A percentile compares a stretch with the other conserved stretches of the same genome.
Evolutionary conservation across 1,140 invertebrate species (phyloP).

Genomic region (Drosophila nigrodunni): DNA sequence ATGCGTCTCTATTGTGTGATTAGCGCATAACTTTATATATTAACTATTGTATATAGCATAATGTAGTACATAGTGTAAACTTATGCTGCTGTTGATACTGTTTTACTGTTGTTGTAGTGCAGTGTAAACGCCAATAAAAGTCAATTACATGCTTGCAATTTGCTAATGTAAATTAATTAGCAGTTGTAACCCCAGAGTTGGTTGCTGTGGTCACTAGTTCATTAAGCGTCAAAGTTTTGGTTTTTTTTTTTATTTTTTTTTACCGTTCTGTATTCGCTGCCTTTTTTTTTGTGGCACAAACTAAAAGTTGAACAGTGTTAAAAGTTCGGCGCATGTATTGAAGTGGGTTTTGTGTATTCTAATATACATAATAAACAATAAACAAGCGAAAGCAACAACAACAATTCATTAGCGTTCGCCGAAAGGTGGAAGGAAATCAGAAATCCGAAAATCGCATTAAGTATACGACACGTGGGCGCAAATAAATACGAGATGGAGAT

Average conservation of each 20-base stretch:
- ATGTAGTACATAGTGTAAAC: conserved; percentile 28
- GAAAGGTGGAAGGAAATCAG: conserved; percentile 26
- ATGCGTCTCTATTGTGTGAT: conserved; percentile 60
- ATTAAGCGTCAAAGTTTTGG: conserved; percentile 53
- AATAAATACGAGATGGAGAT: conserved; percentile 17
- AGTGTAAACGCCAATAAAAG: conserved; percentile 54
- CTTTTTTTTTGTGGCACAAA: conserved; percentile 16
- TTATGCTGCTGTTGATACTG: conserved; percentile 9
- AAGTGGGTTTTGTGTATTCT: conserved; percentile 49
- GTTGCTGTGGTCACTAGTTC: conserved; percentile 60
- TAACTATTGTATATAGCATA: conserved; percentile 8
- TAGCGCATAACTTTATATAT: conserved; percentile 52
- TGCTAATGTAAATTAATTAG: conserved; percentile 74
- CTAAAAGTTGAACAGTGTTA: conserved; percentile 46
- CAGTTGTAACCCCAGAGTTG: conserved; percentile 47
- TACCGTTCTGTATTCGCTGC: conserved; percentile 5
- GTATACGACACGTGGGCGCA: conserved; percentile 51
- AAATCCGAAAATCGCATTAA: conserved; percentile 45
- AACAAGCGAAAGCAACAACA: not conserved
- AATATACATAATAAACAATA: conserved; percentile 12
- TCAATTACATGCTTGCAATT: conserved; percentile 65
- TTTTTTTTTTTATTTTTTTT: conserved; percentile 10
- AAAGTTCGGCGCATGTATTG: conserved; percentile 60
- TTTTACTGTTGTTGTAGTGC: conserved; percentile 21
- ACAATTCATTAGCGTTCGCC: conserved; percentile 59